Conservation (phyloP, 2,888 invertebrate species). For the Octonoba sinensis region DNA sequence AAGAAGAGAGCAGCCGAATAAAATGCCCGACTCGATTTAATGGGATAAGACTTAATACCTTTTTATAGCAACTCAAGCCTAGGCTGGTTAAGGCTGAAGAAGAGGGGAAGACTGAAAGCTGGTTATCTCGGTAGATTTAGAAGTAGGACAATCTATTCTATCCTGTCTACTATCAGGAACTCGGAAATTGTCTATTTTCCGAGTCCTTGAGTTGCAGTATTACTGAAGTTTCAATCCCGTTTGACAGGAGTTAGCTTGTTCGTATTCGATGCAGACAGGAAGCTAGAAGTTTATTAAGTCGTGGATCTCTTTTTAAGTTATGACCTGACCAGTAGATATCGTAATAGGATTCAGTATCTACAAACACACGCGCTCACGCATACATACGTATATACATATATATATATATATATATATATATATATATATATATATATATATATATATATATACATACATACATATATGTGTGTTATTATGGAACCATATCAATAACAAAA, state of each 20-base stretch:
- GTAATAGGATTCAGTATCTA: no score
- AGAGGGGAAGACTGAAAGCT: slow-evolving; percentile 21
- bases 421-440: no score
- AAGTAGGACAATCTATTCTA: slow-evolving; percentile 15
- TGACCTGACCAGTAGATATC: no score
- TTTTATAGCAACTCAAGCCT: slow-evolving; percentile 32
- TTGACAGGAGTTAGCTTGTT: neutral
- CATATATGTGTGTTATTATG: no score
- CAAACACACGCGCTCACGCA: no score
- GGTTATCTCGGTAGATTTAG: slow-evolving; percentile 28
- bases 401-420: no score
- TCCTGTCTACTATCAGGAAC: no score
- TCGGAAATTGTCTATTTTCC: slow-evolving; percentile 29
- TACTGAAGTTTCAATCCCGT: neutral
- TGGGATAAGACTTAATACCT: slow-evolving; percentile 35
- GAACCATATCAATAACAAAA: no score
- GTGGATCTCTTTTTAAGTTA: no score
- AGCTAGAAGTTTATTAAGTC: no score
- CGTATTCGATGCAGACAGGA: neutral
- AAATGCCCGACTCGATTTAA: slow-evolving; percentile 47
- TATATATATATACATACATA: no score
- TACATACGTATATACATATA: no score
- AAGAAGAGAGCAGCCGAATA: slow-evolving; percentile 16
- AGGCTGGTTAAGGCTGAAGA: neutral
- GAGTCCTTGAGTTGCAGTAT: slow-evolving; percentile 16